Conservation (phyloP, 2,113 vertebrate species). For the Tetraodon nigroviridis region DNA sequence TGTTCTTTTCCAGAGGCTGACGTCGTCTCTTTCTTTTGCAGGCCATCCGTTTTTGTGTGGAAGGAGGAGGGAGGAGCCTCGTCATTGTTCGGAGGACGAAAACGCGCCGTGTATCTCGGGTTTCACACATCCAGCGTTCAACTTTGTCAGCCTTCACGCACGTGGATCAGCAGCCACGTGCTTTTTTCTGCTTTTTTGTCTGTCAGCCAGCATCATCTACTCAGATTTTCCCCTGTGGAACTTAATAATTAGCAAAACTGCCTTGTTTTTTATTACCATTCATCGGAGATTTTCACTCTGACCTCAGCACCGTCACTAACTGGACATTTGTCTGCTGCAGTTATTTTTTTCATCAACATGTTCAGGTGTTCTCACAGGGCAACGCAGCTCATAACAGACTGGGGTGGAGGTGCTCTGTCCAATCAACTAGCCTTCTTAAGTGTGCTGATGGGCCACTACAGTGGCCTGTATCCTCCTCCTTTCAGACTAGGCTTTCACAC, state of each 20-base stretch:
- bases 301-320: slow-evolving; percentile 15
- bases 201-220: slow-evolving; percentile 27
- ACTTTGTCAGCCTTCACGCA: slow-evolving; percentile 54
- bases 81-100: slow-evolving; percentile 61
- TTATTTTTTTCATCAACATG: slow-evolving; percentile 45
- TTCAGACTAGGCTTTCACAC: slow-evolving; percentile 80
- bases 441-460: slow-evolving; percentile 81
- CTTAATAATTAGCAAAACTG: slow-evolving; percentile 46
- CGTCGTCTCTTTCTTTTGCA: slow-evolving; percentile 11
- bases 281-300: slow-evolving; percentile 32
- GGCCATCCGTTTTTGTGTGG: slow-evolving; percentile 64
- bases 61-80: slow-evolving; percentile 49
- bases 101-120: slow-evolving; percentile 56
- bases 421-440: slow-evolving; percentile 63
- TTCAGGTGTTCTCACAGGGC: slow-evolving; percentile 52
- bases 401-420: slow-evolving; percentile 40
- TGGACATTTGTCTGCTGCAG: slow-evolving; percentile 24
- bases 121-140: slow-evolving; percentile 41
- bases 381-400: slow-evolving; percentile 60
- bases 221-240: slow-evolving; percentile 39
- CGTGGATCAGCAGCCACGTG: slow-evolving; percentile 44
- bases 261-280: slow-evolving; percentile 39
- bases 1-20: not conserved
- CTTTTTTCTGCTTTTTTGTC: slow-evolving; percentile 47
- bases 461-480: slow-evolving; percentile 85